Evolutionary conservation across 2,888 invertebrate species (phyloP).

Genomic region (Eupithecia insigniata): DNA sequence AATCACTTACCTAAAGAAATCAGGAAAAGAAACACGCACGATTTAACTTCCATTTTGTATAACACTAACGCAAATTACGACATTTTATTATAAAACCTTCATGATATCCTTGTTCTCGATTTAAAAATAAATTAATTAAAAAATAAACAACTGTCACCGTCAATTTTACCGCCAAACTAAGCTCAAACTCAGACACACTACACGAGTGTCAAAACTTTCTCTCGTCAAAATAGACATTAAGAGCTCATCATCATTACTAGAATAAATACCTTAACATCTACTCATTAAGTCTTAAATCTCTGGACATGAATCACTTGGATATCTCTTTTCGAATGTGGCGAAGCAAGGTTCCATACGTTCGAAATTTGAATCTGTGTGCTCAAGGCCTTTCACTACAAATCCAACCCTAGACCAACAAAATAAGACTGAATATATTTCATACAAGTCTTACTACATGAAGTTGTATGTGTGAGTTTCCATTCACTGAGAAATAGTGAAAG

Average conservation of each 20-base stretch:
- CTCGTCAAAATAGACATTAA: constrained; percentile 43
- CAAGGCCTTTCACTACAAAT: constrained; percentile 39
- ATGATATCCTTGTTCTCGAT: constrained; percentile 39
- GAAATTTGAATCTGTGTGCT: constrained; percentile 49
- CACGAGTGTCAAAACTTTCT: constrained; percentile 53
- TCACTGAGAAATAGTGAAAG: constrained; percentile 52
- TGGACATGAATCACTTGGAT: constrained; percentile 45
- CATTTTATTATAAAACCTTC: constrained; percentile 38
- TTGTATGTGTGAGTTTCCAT: constrained; percentile 62
- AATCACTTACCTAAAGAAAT: constrained; percentile 60
- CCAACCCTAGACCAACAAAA: neutral
- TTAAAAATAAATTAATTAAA: constrained; percentile 41
- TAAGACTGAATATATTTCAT: constrained; percentile 38
- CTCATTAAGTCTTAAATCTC: constrained; percentile 43
- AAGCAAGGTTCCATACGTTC: constrained; percentile 47
- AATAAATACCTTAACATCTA: constrained; percentile 45
- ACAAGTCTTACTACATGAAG: constrained; percentile 31
- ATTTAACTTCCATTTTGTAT: constrained; percentile 49
- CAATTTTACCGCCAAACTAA: constrained; percentile 77
- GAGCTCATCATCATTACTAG: constrained; percentile 45
- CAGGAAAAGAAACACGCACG: constrained; percentile 49
- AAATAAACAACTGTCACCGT: constrained; percentile 55
- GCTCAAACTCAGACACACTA: constrained; percentile 51
- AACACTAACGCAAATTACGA: constrained; percentile 14
- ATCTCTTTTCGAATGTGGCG: constrained; percentile 29